These are phyloP conservation scores for Todiramphus chloris DNA, from an alignment of 2,113 vertebrate genomes.

Conservation along the genomic window DNA sequence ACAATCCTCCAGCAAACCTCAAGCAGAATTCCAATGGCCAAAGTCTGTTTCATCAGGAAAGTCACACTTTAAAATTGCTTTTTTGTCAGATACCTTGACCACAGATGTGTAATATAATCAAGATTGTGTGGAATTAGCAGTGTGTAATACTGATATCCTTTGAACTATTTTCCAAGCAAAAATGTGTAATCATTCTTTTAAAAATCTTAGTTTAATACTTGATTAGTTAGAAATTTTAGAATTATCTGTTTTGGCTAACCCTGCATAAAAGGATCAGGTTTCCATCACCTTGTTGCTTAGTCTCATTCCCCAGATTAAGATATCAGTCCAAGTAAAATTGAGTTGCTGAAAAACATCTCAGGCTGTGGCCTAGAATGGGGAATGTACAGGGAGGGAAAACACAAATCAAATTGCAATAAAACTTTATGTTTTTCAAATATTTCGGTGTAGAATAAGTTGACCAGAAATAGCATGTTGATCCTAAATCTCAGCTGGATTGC, in stretches of 20 bases:
- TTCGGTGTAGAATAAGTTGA: not conserved
- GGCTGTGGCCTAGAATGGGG: not conserved
- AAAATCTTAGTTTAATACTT: not conserved
- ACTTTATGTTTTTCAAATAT: not conserved
- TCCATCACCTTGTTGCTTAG: not conserved
- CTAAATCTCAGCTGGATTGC: not conserved
- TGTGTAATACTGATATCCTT: not conserved
- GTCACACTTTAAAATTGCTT: not conserved
- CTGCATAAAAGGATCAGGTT: not conserved
- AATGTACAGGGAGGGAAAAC: not conserved
- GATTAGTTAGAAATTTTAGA: not conserved
- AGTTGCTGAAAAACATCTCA: not conserved
- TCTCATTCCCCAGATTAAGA: not conserved
- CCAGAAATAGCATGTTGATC: not conserved
- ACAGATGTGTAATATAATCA: not conserved
- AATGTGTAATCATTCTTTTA: not conserved
- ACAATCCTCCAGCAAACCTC: conserved; percentile 1
- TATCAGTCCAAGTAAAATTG: not conserved
- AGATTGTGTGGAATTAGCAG: conserved; percentile 4
- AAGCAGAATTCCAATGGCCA: not conserved
- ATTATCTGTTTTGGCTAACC: not conserved
- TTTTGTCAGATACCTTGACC: not conserved
- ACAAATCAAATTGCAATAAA: not conserved
- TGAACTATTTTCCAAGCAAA: not conserved
- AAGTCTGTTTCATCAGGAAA: conserved; percentile 2